These are phyloP conservation scores for Thymelicus lineola DNA, from an alignment of 2,888 invertebrate species.

Conservation along the genomic window DNA sequence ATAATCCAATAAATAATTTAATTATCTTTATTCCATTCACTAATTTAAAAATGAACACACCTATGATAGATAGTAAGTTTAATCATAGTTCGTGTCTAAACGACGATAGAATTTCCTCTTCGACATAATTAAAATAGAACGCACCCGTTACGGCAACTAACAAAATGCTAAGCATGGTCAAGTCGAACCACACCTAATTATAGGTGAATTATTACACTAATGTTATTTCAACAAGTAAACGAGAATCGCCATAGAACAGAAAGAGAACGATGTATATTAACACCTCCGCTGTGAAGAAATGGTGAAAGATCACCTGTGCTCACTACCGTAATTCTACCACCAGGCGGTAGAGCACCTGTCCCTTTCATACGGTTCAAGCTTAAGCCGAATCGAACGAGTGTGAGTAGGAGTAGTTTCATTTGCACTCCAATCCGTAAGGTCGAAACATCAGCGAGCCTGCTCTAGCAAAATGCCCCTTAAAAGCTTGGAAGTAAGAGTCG, in stretches of 20 bases:
- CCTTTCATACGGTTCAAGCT: slow-evolving; percentile 83
- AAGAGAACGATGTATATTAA: slow-evolving; percentile 73
- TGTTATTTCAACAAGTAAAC: slow-evolving; percentile 56
- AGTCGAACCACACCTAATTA: slow-evolving; percentile 73
- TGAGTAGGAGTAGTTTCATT: slow-evolving; percentile 82
- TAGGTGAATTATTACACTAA: slow-evolving; percentile 57
- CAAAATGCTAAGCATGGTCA: slow-evolving; percentile 77
- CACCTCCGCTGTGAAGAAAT: slow-evolving; percentile 73
- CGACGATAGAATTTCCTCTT: slow-evolving; percentile 57
- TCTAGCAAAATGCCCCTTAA: slow-evolving; percentile 51
- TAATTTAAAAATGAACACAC: slow-evolving; percentile 12
- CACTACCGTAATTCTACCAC: slow-evolving; percentile 84
- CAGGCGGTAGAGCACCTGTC: slow-evolving; percentile 82
- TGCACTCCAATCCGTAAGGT: slow-evolving; percentile 51
- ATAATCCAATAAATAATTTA: too few species aligned
- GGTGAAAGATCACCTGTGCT: slow-evolving; percentile 85
- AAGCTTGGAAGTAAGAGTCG: slow-evolving; percentile 12
- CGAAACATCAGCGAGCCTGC: slow-evolving; percentile 44
- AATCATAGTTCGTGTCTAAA: slow-evolving; percentile 49
- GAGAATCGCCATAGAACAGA: slow-evolving; percentile 52
- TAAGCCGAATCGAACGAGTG: slow-evolving; percentile 81
- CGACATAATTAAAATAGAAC: slow-evolving; percentile 67
- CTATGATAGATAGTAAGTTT: background rate
- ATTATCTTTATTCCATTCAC: background rate
- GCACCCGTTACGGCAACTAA: slow-evolving; percentile 62